phyloP scores from a whole-genome alignment of 2,113 vertebrate species.

The Oreotrochilus melanogaster region DNA sequence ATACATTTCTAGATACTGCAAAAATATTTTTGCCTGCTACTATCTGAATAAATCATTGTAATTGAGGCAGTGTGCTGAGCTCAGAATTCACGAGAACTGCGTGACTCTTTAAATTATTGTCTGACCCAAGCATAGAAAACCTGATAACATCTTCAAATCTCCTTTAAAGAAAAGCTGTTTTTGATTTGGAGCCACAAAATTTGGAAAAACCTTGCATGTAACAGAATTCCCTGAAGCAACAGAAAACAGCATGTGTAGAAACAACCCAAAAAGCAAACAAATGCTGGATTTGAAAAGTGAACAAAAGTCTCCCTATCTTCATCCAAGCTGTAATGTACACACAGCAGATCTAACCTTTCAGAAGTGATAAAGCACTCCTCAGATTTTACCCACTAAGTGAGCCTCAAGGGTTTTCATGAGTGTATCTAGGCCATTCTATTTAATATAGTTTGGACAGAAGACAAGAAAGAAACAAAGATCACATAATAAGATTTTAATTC shows the following conservation, averaged over 20 bases:
- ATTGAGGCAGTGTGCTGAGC: conserved; percentile 6
- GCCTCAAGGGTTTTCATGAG: not conserved
- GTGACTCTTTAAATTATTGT: not conserved
- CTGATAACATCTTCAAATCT: conserved; percentile 48
- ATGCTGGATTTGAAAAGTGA: conserved; percentile 33
- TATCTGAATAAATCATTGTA: not conserved
- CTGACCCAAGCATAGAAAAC: conserved; percentile 29
- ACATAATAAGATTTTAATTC: conserved; percentile 52
- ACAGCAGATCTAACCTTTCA: conserved; percentile 48
- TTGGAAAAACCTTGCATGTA: conserved; percentile 5
- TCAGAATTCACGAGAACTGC: conserved; percentile 33
- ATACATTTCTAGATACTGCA: not conserved
- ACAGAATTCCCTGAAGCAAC: not conserved
- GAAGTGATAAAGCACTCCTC: conserved; percentile 24
- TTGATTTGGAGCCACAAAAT: conserved; percentile 28
- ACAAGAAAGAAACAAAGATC: conserved; percentile 34
- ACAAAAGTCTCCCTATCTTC: not conserved
- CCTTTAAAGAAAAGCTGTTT: not conserved
- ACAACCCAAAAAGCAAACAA: not conserved
- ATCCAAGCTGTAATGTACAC: not conserved
- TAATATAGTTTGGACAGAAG: conserved; percentile 25
- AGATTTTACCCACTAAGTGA: conserved; percentile 23
- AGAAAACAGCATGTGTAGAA: not conserved
- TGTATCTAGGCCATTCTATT: not conserved
- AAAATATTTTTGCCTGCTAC: not conserved